Conservation (phyloP, 2,113 vertebrate species). For the Tauraco erythrolophus region DNA sequence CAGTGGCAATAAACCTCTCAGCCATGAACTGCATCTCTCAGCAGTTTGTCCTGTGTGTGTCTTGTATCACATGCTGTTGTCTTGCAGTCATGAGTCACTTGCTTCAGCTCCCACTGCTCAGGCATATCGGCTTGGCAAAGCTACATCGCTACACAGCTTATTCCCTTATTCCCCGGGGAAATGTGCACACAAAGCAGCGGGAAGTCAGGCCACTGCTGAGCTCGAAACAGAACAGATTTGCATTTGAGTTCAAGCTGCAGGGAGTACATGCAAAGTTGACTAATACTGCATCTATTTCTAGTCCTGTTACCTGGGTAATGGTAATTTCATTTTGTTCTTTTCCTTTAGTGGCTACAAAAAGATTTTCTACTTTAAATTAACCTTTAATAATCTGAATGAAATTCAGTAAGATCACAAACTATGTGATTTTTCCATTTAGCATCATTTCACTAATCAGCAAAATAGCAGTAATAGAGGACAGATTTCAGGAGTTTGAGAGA, state of each 20-base stretch:
- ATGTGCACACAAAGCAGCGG: conserved; percentile 20
- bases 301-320: conserved; percentile 58
- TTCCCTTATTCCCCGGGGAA: conserved; percentile 35
- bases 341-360: background rate
- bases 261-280: background rate
- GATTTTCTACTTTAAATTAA: background rate
- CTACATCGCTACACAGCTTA: background rate
- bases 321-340: conserved; percentile 18
- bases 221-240: conserved; percentile 47
- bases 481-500: background rate
- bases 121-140: background rate
- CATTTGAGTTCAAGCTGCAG: conserved; percentile 24
- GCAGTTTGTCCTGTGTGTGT: background rate
- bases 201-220: conserved; percentile 18
- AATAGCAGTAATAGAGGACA: background rate
- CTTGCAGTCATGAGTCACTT: conserved; percentile 59
- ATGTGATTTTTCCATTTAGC: background rate
- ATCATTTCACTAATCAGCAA: background rate
- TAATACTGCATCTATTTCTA: conserved; percentile 26
- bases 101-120: conserved; percentile 27
- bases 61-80: conserved; percentile 46
- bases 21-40: conserved; percentile 18
- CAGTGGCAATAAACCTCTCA: background rate
- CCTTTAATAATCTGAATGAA: background rate
- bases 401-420: background rate